Percentiles rank a stretch among this genome's conserved stretches.
Conservation (phyloP, 2,888 invertebrate species). For the Macrosiphum euphorbiae region DNA sequence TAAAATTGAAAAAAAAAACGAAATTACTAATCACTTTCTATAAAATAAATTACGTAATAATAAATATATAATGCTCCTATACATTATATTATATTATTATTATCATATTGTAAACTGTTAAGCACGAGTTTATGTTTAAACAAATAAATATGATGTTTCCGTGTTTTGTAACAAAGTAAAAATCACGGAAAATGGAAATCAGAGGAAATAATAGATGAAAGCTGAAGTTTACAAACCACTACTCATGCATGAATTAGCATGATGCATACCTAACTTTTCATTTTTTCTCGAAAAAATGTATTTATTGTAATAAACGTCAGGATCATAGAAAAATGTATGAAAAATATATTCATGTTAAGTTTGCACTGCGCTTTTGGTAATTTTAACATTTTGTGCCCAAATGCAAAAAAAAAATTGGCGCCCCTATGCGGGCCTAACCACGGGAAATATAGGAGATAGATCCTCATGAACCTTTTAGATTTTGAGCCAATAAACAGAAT, state of each 20-base stretch:
- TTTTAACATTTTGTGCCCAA: too few species aligned
- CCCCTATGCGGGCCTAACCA: too few species aligned
- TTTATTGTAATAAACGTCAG: background rate
- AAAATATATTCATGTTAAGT: background rate
- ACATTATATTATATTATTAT: background rate
- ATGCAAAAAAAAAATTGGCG: too few species aligned
- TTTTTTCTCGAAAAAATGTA: background rate
- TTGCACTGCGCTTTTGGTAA: too few species aligned
- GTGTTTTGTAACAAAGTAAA: background rate
- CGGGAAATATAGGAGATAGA: too few species aligned
- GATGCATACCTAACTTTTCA: background rate
- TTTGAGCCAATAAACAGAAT: too few species aligned
- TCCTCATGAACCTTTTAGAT: too few species aligned
- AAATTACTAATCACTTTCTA: conserved; percentile 47
- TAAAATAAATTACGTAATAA: conserved; percentile 26
- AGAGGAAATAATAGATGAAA: background rate
- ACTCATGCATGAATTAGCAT: too few species aligned
- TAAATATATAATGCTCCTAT: background rate
- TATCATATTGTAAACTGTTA: background rate
- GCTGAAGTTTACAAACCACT: background rate
- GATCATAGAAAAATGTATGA: too few species aligned
- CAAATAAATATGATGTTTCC: background rate
- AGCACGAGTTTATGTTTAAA: background rate
- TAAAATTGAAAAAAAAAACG: conserved; percentile 35
- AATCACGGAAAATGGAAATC: background rate